These are phyloP conservation scores for Champsocephalus gunnari DNA, from an alignment of 2,797 vertebrate genomes.

Conservation along the genomic window DNA sequence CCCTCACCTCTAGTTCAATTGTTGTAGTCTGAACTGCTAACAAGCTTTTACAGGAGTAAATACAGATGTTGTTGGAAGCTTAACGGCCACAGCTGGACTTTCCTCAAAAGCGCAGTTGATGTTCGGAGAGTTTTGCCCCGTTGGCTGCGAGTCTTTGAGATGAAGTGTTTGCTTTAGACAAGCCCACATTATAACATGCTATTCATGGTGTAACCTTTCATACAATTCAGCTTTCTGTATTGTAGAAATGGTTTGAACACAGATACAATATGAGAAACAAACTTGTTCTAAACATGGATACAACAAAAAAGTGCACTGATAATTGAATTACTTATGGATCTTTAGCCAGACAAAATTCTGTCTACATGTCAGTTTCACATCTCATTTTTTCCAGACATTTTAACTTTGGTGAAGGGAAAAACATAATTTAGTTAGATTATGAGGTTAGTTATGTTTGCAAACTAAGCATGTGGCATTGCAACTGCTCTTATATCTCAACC, in stretches of 20 bases:
- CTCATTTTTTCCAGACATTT: not conserved
- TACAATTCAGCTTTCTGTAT: not conserved
- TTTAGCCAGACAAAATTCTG: not conserved
- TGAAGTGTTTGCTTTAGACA: conserved; percentile 11
- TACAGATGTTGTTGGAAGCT: conserved; percentile 6
- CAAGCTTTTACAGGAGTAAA: not conserved
- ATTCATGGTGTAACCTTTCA: not conserved
- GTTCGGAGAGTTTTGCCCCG: conserved; percentile 27
- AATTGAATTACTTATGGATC: not conserved
- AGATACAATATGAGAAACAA: not conserved
- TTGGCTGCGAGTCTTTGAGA: conserved; percentile 19
- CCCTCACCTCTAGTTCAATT: accelerated
- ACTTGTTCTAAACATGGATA: not conserved
- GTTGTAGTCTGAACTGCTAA: not conserved
- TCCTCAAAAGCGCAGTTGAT: conserved; percentile 30
- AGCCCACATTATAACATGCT: not conserved
- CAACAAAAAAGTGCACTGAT: not conserved
- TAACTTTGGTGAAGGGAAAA: not conserved
- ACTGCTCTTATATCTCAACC: not conserved
- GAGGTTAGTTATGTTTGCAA: not conserved
- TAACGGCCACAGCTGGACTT: not conserved
- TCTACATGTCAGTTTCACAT: conserved; percentile 2
- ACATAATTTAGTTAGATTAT: not conserved
- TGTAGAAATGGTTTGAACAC: not conserved
- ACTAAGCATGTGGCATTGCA: too few relatives aligned